Conservation (phyloP, 2,888 invertebrate genomes). For the Eutolmus rufibarbis region DNA sequence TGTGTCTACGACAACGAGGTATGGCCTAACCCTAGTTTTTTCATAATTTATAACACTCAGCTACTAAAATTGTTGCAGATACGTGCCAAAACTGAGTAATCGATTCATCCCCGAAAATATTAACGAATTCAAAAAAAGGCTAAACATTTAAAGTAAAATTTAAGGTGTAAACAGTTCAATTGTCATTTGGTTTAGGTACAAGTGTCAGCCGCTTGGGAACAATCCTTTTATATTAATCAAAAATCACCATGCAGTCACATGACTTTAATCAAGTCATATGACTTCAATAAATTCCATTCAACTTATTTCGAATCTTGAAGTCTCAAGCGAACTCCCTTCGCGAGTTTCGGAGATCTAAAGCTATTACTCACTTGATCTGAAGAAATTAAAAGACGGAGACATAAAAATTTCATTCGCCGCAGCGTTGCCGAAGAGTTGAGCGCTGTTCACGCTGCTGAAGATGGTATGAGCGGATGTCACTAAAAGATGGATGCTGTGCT, state of each 20-base stretch:
- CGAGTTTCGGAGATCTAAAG: neutral
- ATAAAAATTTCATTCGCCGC: conserved; percentile 4
- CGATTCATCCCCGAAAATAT: too few relatives aligned
- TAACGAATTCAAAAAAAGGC: too few relatives aligned
- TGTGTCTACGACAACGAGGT: too few relatives aligned
- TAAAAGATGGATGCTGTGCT: conserved; percentile 8
- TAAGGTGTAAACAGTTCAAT: too few relatives aligned
- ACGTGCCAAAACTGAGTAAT: too few relatives aligned
- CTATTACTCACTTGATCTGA: neutral
- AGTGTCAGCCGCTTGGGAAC: neutral
- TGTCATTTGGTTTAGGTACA: neutral
- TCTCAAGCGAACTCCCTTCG: neutral
- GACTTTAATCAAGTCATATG: neutral
- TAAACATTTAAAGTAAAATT: too few relatives aligned
- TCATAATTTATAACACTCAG: too few relatives aligned
- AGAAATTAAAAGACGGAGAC: neutral
- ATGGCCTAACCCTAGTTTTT: too few relatives aligned
- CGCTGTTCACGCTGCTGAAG: neutral
- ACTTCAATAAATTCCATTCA: neutral
- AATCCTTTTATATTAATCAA: neutral
- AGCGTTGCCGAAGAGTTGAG: neutral
- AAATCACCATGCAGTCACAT: neutral
- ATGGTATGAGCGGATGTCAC: neutral
- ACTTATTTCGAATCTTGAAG: neutral
- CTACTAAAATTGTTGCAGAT: too few relatives aligned